Evolutionary conservation across 2,113 vertebrate genomes (phyloP).

Genomic region (Astur gentilis): DNA sequence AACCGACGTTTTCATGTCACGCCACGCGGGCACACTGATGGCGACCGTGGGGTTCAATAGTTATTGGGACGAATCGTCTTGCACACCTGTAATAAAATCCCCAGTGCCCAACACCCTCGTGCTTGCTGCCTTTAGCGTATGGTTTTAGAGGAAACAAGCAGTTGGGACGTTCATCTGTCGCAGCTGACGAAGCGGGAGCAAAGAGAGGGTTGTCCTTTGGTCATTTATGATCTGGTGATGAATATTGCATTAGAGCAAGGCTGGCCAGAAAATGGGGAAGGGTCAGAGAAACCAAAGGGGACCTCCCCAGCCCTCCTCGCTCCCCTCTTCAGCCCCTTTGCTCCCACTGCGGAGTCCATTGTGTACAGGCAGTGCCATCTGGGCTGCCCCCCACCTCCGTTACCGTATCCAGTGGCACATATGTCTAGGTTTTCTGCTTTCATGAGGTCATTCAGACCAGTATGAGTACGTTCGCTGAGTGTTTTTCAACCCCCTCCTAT

Average conservation of each 20-base stretch:
- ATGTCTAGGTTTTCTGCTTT: conserved; percentile 20
- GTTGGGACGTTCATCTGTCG: neutral
- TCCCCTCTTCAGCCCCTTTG: neutral
- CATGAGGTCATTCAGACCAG: neutral
- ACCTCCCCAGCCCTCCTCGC: too few relatives aligned
- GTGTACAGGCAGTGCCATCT: neutral
- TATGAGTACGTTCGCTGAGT: neutral
- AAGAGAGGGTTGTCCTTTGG: neutral
- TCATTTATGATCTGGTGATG: neutral
- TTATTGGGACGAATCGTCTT: neutral
- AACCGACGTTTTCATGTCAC: neutral
- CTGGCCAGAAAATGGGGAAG: neutral
- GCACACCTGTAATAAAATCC: neutral
- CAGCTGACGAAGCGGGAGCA: neutral
- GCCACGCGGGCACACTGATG: neutral
- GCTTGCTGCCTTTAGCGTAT: neutral
- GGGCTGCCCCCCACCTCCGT: neutral
- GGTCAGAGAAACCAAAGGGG: neutral
- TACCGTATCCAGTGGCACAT: neutral
- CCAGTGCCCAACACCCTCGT: neutral
- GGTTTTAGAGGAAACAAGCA: neutral
- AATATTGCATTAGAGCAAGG: neutral
- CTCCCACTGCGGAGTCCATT: neutral
- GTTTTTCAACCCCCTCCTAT: neutral
- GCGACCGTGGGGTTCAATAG: neutral